phyloP scores from a whole-genome alignment of 2,888 invertebrate species.

The Cancer borealis region DNA sequence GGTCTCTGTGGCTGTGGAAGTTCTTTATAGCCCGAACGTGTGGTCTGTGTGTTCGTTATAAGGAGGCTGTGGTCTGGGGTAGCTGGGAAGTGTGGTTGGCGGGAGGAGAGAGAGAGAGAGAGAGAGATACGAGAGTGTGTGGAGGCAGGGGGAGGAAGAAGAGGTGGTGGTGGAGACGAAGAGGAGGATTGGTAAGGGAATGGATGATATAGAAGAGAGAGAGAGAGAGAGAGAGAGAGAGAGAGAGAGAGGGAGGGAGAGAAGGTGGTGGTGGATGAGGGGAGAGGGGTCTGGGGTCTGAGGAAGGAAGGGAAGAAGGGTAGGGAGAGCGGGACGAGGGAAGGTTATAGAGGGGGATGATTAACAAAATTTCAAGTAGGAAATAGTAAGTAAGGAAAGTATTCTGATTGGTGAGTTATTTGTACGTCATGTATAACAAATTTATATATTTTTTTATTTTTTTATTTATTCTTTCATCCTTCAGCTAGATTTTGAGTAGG shows the following conservation, averaged over 20 bases:
- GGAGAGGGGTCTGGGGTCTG: not conserved
- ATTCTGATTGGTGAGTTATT: not conserved
- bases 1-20: not conserved
- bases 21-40: not conserved
- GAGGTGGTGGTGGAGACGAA: not conserved
- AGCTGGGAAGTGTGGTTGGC: not conserved
- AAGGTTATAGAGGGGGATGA: not conserved
- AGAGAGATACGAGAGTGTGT: not conserved
- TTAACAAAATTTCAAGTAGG: not conserved
- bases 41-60: slow-evolving; percentile 23
- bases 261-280: not conserved
- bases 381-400: not conserved
- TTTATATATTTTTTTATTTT: too few species aligned
- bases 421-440: too few species aligned
- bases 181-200: not conserved
- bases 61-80: slow-evolving; percentile 42
- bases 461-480: too few species aligned
- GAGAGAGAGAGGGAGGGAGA: not conserved
- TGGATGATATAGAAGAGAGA: not conserved
- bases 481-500: too few species aligned
- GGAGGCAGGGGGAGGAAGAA: not conserved
- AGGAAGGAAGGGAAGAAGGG: not conserved
- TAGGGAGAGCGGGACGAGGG: not conserved
- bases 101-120: not conserved
- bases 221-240: slow-evolving; percentile 7